These are phyloP conservation scores for Nephrotoma flavescens DNA, from an alignment of 2,888 invertebrate species.

Conservation along the genomic window DNA sequence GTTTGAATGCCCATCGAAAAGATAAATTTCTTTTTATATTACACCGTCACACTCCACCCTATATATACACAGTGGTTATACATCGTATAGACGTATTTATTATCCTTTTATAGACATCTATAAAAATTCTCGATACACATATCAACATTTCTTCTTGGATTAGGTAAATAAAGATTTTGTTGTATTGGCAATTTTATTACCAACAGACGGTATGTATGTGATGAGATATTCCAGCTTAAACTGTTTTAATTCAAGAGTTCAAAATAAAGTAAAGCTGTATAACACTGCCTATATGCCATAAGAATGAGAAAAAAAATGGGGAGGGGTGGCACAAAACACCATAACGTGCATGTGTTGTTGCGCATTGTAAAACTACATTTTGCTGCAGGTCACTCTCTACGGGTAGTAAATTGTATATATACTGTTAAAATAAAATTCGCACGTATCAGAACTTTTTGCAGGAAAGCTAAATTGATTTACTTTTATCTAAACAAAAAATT, in stretches of 20 bases:
- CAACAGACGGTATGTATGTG: not conserved
- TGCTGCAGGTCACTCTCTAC: not conserved
- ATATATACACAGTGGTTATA: too few relatives aligned
- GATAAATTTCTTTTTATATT: not conserved
- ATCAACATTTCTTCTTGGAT: not conserved
- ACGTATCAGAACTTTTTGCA: not conserved
- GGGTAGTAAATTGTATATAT: not conserved
- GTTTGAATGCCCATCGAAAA: not conserved
- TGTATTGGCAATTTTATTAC: not conserved
- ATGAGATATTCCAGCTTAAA: not conserved
- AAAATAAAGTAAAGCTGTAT: not conserved
- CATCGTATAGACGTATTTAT: not conserved
- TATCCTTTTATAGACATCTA: not conserved
- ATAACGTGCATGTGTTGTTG: not conserved
- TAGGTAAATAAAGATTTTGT: not conserved
- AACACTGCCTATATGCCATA: not conserved
- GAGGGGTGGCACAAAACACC: not conserved
- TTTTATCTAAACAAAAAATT: not conserved
- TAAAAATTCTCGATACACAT: not conserved
- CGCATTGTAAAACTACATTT: not conserved
- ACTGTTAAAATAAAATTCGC: not conserved
- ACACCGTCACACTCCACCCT: too few relatives aligned
- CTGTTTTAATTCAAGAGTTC: not conserved
- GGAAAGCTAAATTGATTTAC: not conserved
- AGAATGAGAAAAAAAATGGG: too few relatives aligned